Conservation (phyloP, 1,140 invertebrate species). For the Lucilia cuprina region DNA sequence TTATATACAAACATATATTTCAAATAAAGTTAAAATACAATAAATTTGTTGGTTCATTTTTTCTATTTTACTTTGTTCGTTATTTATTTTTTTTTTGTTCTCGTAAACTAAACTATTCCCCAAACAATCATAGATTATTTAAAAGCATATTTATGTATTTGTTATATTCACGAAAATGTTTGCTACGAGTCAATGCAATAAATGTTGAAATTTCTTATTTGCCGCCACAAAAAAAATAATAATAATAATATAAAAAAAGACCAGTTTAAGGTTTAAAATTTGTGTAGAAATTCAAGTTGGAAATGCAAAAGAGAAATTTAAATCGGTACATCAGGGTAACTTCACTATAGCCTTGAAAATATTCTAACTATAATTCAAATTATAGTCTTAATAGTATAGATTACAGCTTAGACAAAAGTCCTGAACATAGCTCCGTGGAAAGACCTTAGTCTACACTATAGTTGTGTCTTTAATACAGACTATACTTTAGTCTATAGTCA, state of each 20-base stretch:
- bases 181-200: background rate
- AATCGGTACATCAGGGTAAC: background rate
- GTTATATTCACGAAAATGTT: background rate
- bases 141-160: constrained; percentile 3
- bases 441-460: too few relatives aligned
- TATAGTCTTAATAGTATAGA: too few relatives aligned
- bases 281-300: background rate
- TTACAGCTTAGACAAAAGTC: too few relatives aligned
- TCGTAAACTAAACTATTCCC: background rate
- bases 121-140: constrained; percentile 3
- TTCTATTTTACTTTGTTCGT: background rate
- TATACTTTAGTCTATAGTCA: too few relatives aligned
- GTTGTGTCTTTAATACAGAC: too few relatives aligned
- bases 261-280: background rate
- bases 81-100: background rate
- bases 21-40: background rate
- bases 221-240: background rate
- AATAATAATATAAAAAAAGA: background rate
- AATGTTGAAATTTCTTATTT: too few relatives aligned
- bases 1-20: background rate
- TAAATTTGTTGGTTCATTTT: background rate
- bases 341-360: too few relatives aligned
- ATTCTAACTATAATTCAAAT: too few relatives aligned
- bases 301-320: background rate
- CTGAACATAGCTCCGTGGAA: too few relatives aligned